These are phyloP conservation scores for Corynorhinus townsendii DNA, from an alignment of 2,113 vertebrate species.

Conservation along the genomic window DNA sequence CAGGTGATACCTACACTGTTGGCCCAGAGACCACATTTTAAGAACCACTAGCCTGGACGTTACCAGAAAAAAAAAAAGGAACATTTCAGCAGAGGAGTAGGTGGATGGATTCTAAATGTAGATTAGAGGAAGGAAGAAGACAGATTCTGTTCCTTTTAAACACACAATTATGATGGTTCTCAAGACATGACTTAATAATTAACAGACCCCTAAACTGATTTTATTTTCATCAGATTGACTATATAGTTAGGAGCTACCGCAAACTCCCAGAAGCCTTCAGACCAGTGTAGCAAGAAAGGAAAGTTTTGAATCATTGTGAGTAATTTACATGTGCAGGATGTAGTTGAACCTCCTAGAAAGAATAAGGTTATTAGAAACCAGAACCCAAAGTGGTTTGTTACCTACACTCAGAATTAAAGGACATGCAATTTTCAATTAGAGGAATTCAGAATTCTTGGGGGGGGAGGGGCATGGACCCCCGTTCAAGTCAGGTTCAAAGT, in stretches of 20 bases:
- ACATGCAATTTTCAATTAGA: neutral
- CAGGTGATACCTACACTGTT: neutral
- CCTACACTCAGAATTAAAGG: constrained; percentile 24
- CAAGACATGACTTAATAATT: neutral
- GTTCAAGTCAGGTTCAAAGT: neutral
- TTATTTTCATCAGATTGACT: neutral
- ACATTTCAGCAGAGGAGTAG: neutral
- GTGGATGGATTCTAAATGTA: neutral
- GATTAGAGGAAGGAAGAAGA: neutral
- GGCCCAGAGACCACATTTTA: neutral
- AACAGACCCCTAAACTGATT: neutral
- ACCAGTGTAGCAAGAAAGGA: constrained; percentile 7
- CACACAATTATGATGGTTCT: neutral
- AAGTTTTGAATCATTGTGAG: neutral
- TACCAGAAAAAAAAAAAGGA: neutral
- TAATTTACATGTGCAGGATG: neutral
- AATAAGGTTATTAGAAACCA: neutral
- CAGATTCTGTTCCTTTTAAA: neutral
- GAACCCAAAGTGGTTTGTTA: neutral
- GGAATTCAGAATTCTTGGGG: neutral
- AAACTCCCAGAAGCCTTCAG: neutral
- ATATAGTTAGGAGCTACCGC: neutral
- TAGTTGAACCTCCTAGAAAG: neutral
- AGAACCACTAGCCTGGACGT: neutral
- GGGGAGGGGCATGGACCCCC: neutral